These are phyloP conservation scores for Lates japonicus DNA, from an alignment of 2,797 vertebrate genomes.

Conservation along the genomic window DNA sequence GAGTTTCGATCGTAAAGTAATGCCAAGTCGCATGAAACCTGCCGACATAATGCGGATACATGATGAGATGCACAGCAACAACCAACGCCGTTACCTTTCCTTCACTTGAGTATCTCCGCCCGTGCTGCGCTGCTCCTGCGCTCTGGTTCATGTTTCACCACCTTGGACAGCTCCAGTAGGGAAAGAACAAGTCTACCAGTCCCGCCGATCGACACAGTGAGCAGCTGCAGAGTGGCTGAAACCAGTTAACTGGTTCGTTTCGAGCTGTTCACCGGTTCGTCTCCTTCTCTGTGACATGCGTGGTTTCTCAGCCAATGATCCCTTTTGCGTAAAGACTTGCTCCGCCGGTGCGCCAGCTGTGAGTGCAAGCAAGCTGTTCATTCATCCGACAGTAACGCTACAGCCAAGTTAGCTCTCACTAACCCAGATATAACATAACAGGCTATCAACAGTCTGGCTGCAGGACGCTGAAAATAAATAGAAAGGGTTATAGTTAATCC, in stretches of 20 bases:
- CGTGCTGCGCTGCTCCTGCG: conserved; percentile 89
- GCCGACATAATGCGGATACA: not conserved
- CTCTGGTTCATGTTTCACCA: conserved; percentile 92
- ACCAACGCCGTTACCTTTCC: conserved; percentile 63
- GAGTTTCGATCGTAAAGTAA: not conserved
- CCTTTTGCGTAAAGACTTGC: conserved; percentile 57
- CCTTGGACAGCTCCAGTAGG: conserved; percentile 73
- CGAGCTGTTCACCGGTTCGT: conserved; percentile 39
- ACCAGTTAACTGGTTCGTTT: conserved; percentile 18
- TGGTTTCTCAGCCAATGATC: conserved; percentile 64
- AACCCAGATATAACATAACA: not conserved
- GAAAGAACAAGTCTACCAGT: not conserved
- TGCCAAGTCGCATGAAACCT: too few species aligned
- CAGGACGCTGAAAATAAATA: not conserved
- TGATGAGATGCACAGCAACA: not conserved
- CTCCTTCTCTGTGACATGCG: conserved; percentile 52
- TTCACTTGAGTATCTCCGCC: conserved; percentile 68
- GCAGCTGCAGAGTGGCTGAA: not conserved
- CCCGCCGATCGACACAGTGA: not conserved
- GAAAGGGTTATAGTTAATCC: not conserved
- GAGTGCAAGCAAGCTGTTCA: conserved; percentile 26
- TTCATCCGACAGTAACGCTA: conserved; percentile 21
- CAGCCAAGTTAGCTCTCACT: conserved; percentile 24
- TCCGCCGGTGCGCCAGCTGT: conserved; percentile 61
- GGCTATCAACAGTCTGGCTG: not conserved